Evolutionary conservation across 2,797 vertebrate species (phyloP), one percentile per base, ranked within the genome.

Genomic region (Scyliorhinus canicula): DNA sequence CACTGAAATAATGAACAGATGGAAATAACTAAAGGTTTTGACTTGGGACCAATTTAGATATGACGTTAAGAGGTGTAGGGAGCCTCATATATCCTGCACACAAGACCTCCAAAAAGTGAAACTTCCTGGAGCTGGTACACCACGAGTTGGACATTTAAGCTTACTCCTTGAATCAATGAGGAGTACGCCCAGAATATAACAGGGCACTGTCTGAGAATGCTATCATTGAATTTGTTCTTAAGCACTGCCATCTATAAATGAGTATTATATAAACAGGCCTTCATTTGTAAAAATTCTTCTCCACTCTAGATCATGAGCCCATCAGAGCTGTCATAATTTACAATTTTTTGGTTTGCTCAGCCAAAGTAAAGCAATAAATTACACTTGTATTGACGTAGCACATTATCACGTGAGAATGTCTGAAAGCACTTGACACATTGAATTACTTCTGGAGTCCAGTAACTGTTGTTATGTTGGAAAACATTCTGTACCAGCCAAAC

Each of bases 391-490:
- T 82, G 44, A 8, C 21, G 40, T 82, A 47, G 44, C 40, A n/a
- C 35, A 16, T 90, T 60, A n/a, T 60, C 52, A 90, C 16, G 6
- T n/a, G 55, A n/a, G 19, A 90, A 90, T 90, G 5, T n/a, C 86
- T 90, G 31, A 60, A 57, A 90, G 16, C 55, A 90, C 35, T 57
- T 90, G 35, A 90, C 55, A 60, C 55, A 90, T 40, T 60, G 52
- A 90, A 21, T 90, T 90, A 55, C 14, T 60, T 90, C 12, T 57
- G 44, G 79, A 82, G 79, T 82, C 40, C 21, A 47, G 44, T 21
- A 82, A 82, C 85, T 60, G 50, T 50, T 90, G 86, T n/a, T 57
- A 57, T n/a, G 86, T 90, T 60, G 86, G 86, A 90, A 90, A 90
- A 90, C 55, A 90, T 90, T 57, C 35, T 90, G 86, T 24, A 60